Evolutionary conservation across 2,113 vertebrate species (phyloP).

Genomic region (Silurus glanis): DNA sequence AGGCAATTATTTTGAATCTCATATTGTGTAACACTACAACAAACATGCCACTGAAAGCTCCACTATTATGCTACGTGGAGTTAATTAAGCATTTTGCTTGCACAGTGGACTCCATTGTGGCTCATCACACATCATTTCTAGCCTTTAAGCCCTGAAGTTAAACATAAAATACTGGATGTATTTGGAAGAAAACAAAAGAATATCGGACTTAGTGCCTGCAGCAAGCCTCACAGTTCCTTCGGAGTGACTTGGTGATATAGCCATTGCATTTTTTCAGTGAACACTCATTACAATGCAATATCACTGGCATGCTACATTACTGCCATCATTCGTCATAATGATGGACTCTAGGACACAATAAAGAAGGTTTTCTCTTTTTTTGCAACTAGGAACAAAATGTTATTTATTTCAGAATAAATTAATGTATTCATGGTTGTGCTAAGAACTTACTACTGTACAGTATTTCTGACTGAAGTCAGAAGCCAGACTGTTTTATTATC

Average conservation of each 20-base stretch:
- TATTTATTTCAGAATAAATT: neutral
- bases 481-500: neutral
- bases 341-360: conserved; percentile 2
- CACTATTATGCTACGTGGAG: neutral
- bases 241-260: conserved; percentile 6
- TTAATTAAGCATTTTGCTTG: conserved; percentile 5
- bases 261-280: neutral
- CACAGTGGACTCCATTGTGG: neutral
- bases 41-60: neutral
- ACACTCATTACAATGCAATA: conserved; percentile 6
- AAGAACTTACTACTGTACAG: neutral
- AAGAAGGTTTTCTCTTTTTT: neutral
- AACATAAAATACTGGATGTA: neutral
- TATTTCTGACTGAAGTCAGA: neutral
- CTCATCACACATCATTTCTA: neutral
- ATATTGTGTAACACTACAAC: neutral
- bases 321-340: conserved; percentile 8
- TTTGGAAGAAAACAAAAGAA: neutral
- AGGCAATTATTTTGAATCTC: neutral
- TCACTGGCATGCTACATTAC: conserved; percentile 7
- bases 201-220: neutral
- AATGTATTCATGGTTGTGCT: neutral
- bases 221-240: conserved; percentile 9
- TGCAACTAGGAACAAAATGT: neutral
- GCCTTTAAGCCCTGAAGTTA: conserved; percentile 1